Evolutionary conservation across 2,888 invertebrate genomes (phyloP).

Genomic region (Lottia gigantea): DNA sequence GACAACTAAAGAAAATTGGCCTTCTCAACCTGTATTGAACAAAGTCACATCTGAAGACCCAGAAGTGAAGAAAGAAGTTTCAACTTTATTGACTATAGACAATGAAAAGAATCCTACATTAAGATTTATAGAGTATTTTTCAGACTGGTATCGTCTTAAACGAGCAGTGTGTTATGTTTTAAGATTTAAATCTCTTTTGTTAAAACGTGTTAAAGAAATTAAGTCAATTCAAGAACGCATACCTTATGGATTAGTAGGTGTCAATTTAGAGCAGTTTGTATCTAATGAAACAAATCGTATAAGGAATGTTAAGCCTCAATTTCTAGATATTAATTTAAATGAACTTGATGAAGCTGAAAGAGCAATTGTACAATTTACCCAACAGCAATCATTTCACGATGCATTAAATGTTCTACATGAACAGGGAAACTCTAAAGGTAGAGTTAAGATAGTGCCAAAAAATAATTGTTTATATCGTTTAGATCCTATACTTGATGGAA

Average conservation of each 20-base stretch:
- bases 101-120: background rate
- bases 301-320: background rate
- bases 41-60: background rate
- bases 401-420: no score
- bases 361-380: no score
- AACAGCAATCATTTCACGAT: no score
- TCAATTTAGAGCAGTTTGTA: background rate
- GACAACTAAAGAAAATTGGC: constrained; percentile 13
- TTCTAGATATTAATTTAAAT: no score
- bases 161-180: background rate
- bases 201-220: background rate
- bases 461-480: background rate
- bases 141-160: background rate
- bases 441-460: no score
- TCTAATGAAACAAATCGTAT: background rate
- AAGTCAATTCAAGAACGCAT: background rate
- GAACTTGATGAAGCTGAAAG: no score
- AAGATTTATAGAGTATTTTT: background rate
- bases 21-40: background rate
- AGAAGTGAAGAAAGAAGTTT: constrained; percentile 13
- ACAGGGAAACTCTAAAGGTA: no score
- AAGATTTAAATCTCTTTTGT: background rate
- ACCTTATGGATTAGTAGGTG: background rate
- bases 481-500: background rate
- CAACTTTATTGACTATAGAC: background rate